phyloP scores from a whole-genome alignment of 2,113 vertebrate genomes.

The Puntigrus tetrazona region DNA sequence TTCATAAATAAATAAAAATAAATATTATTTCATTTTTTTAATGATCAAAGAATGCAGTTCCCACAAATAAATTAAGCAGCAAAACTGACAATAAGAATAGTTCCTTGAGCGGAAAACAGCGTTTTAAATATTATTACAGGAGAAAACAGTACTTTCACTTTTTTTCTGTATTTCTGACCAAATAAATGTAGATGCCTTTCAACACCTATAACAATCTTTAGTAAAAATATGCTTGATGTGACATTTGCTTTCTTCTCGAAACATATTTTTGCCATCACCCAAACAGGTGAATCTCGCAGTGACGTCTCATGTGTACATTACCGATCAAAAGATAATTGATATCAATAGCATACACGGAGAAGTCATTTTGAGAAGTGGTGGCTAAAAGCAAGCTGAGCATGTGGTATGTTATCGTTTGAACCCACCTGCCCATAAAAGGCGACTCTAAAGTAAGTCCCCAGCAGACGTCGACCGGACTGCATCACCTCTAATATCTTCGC shows the following conservation, averaged over 20 bases:
- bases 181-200: background rate
- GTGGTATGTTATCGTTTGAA: slow-evolving; percentile 7
- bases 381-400: background rate
- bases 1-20: background rate
- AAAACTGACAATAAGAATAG: background rate
- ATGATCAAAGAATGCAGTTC: background rate
- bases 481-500: slow-evolving; percentile 95
- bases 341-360: background rate
- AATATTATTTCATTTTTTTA: too few relatives aligned
- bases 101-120: background rate
- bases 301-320: background rate
- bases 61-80: background rate
- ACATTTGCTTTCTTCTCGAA: background rate
- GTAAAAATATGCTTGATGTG: background rate
- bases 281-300: background rate
- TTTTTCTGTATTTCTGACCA: background rate
- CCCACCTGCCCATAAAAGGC: slow-evolving; percentile 93
- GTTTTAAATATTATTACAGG: background rate
- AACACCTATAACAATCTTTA: background rate
- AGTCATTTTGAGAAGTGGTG: slow-evolving; percentile 10
- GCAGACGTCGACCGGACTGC: slow-evolving; percentile 85
- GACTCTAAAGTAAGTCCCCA: slow-evolving; percentile 95
- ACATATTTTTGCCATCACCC: background rate
- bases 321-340: background rate
- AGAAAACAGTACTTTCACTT: background rate